Base-by-base conservation (phyloP, 2,797 vertebrate genomes). In the Coreius guichenoti region DNA sequence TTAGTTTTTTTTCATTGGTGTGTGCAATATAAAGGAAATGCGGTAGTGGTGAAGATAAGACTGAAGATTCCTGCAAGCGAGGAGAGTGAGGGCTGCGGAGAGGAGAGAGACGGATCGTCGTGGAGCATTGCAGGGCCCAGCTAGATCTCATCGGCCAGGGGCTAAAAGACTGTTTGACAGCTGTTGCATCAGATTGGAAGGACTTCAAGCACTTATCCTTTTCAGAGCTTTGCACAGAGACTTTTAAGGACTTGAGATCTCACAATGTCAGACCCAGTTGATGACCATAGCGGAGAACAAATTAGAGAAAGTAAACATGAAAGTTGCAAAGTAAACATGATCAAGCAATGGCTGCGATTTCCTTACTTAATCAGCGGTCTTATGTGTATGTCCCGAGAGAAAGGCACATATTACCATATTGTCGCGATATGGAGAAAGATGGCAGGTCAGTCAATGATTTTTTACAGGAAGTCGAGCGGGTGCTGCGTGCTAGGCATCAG, bases 361-460 rank as follows among this genome's bases (percentile, higher is more conserved):
- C 61, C 13, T 14, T 29, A 31, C 29, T 65, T 3, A 31, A 31
- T 65, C 29, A 65, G 14, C 31, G 72, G n/a, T 74, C 78, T 26
- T 74, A 82, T 67, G 65, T 87, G 3, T 86, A 86, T 89, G 54
- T 87, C 1, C 83, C 45, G 4, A 86, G 83, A 56, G 83, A 87
- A 31, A 11, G 76, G 8, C 63, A 86, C 11, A 81, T 86, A 21
- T 13, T 29, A 29, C 61, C 86, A 7, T 88, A 82, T 39, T 78
- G 81, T 56, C 51, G 87, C 3, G 61, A 87, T 23, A 68, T 51
- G 29, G 70, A 49, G 1, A 86, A 83, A 76, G 81, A 88, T 80
- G 81, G 84, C 1, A 33, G 69, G 8, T 72, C 68, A 7, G 84
- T 86, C 2, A 63, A 86, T 63, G 69, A 84, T 11, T 81, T 88